phyloP scores from a whole-genome alignment of 2,113 vertebrate species.

The Thymallus thymallus region DNA sequence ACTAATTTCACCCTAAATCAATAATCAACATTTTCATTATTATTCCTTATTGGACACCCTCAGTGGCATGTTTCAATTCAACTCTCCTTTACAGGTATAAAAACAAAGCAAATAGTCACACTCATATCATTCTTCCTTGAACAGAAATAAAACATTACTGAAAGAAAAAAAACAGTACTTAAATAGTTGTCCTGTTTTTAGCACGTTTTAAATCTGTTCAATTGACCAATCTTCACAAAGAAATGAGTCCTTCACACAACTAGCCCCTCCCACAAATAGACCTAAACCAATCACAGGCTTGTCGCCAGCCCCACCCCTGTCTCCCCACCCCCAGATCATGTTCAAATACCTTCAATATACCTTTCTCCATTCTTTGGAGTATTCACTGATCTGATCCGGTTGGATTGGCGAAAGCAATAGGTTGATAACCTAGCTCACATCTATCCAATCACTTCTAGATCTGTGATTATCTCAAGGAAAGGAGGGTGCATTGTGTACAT shows the following conservation, averaged over 20 bases:
- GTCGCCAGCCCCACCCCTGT: neutral
- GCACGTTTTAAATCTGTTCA: neutral
- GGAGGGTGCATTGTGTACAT: too few relatives aligned
- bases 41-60: constrained; percentile 24
- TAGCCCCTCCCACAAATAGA: constrained; percentile 11
- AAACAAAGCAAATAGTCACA: constrained; percentile 22
- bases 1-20: neutral
- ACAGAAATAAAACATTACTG: neutral
- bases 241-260: constrained; percentile 25
- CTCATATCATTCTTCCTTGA: neutral
- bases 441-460: too few relatives aligned
- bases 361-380: neutral
- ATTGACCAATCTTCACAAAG: constrained; percentile 7
- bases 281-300: constrained; percentile 37
- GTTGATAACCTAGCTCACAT: too few relatives aligned
- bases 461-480: too few relatives aligned
- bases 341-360: neutral
- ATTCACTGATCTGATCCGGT: neutral
- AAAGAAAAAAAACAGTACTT: neutral
- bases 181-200: neutral
- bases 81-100: constrained; percentile 8
- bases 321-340: neutral
- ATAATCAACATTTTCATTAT: neutral
- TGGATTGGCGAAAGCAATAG: too few relatives aligned
- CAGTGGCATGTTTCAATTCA: constrained; percentile 13